These are phyloP conservation scores for Saxidomus purpurata DNA, from an alignment of 1,140 invertebrate genomes.

Conservation along the genomic window DNA sequence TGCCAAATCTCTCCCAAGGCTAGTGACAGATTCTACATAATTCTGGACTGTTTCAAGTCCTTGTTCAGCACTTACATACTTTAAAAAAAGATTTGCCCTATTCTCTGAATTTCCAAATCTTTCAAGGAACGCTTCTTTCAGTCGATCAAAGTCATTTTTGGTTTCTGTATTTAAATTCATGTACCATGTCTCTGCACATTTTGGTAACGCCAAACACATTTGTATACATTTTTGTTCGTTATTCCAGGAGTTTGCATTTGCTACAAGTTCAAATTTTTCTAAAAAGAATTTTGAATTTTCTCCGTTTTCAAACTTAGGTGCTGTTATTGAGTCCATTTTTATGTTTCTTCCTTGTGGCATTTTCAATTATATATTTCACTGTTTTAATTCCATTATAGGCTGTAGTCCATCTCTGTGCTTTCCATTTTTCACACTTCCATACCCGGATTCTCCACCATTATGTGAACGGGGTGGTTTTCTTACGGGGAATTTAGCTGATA, in stretches of 20 bases:
- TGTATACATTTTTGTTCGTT: neutral
- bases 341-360: neutral
- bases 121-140: neutral
- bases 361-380: no score
- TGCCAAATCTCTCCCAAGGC: neutral
- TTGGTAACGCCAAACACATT: neutral
- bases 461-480: no score
- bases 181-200: neutral
- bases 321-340: neutral
- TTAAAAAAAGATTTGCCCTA: neutral
- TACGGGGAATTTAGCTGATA: no score
- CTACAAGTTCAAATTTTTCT: constrained; percentile 5
- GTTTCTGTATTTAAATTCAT: neutral
- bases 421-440: no score
- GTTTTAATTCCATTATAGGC: no score
- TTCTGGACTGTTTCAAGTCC: neutral
- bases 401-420: no score
- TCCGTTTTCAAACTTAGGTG: neutral
- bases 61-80: neutral
- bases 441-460: no score
- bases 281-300: constrained; percentile 9
- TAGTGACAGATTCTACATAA: neutral
- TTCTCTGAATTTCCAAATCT: constrained; percentile 13
- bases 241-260: neutral
- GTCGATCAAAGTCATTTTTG: neutral